Conservation (phyloP, 2,888 invertebrate species). For the Lomographa bimaculata region DNA sequence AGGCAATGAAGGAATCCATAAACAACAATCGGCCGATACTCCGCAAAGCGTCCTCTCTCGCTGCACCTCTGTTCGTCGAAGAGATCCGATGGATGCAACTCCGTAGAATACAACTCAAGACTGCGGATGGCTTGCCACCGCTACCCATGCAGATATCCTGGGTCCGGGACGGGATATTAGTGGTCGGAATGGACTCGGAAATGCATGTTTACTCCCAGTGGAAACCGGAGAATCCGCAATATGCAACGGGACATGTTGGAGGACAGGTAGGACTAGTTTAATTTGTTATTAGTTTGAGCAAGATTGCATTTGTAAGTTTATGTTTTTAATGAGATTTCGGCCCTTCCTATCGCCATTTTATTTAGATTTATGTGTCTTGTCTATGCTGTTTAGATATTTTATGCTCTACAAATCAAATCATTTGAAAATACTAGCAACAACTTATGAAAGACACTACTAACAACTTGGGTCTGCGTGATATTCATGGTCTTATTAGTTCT, state of each 20-base stretch:
- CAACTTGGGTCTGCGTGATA: too few species aligned
- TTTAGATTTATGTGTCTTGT: too few species aligned
- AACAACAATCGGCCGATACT: constrained; percentile 92
- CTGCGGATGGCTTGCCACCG: constrained; percentile 98
- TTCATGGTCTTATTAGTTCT: too few species aligned
- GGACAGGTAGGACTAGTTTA: constrained; percentile 64
- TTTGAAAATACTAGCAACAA: too few species aligned
- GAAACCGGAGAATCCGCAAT: constrained; percentile 87
- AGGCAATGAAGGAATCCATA: constrained; percentile 93
- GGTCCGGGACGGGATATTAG: constrained; percentile 98
- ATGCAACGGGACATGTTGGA: constrained; percentile 48
- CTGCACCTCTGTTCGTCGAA: constrained; percentile 94
- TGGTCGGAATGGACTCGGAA: constrained; percentile 99
- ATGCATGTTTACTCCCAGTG: constrained; percentile 99
- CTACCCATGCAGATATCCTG: constrained; percentile 99
- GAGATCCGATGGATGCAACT: constrained; percentile 99
- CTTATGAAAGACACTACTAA: too few species aligned
- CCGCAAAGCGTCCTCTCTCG: constrained; percentile 95
- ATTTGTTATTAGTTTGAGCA: too few species aligned
- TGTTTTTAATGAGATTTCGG: too few species aligned
- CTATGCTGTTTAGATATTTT: too few species aligned
- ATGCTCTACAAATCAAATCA: too few species aligned
- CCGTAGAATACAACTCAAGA: constrained; percentile 93
- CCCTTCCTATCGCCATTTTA: too few species aligned
- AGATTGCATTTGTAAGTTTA: too few species aligned